Evolutionary conservation across 35 echinoderm and acorn worm species (phyloP).

Genomic region (Hemicentrotus pulcherrimus): DNA sequence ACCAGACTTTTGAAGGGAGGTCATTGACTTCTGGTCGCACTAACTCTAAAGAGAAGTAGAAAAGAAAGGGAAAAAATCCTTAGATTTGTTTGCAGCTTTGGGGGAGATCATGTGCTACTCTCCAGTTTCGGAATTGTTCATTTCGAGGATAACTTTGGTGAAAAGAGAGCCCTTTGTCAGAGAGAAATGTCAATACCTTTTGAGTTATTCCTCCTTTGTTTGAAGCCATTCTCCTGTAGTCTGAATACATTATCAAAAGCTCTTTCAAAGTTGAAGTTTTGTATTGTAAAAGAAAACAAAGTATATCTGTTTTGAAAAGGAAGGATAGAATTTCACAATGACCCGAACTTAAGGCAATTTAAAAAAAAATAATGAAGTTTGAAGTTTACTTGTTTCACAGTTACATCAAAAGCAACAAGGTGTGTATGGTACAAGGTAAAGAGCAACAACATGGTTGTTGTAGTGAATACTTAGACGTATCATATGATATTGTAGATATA

Average conservation of each 20-base stretch:
- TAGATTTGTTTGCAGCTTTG: neutral
- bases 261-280: neutral
- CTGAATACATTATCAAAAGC: neutral
- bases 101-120: constrained; percentile 8
- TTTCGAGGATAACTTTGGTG: neutral
- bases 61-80: neutral
- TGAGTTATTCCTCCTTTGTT: neutral
- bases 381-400: too few species aligned
- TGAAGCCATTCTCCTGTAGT: neutral
- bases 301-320: too few species aligned
- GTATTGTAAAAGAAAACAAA: too few species aligned
- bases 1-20: neutral
- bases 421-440: too few species aligned
- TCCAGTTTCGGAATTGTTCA: constrained; percentile 12
- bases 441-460: too few species aligned
- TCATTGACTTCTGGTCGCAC: neutral
- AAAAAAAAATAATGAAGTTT: too few species aligned
- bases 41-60: neutral
- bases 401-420: too few species aligned
- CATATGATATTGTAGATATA: too few species aligned
- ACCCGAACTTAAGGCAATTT: too few species aligned
- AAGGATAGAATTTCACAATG: too few species aligned
- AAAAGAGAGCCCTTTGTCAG: neutral
- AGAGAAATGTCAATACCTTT: neutral
- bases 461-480: too few species aligned